These are phyloP conservation scores for Papilio helenus DNA, from an alignment of 1,140 invertebrate genomes.

Conservation along the genomic window DNA sequence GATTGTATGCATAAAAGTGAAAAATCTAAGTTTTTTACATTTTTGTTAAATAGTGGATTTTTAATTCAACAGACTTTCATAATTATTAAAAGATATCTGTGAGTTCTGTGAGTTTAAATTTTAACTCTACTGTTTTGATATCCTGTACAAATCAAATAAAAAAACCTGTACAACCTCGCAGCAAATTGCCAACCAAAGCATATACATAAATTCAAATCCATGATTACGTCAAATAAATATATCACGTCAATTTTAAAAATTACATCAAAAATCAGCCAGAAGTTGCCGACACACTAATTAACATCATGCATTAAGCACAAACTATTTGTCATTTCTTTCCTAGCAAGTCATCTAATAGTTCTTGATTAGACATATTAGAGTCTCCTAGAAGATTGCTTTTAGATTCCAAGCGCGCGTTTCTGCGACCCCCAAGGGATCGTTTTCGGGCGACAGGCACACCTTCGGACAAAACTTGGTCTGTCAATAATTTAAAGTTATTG, in stretches of 20 bases:
- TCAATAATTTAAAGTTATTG: constrained; percentile 75
- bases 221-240: constrained; percentile 23
- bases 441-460: constrained; percentile 55
- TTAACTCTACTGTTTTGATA: not conserved
- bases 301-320: constrained; percentile 27
- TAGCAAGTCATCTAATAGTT: constrained; percentile 70
- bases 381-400: constrained; percentile 66
- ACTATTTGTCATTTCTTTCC: constrained; percentile 74
- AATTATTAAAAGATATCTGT: not conserved
- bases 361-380: constrained; percentile 68
- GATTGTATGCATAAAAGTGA: too few species aligned
- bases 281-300: not conserved
- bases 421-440: constrained; percentile 63
- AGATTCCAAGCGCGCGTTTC: constrained; percentile 53
- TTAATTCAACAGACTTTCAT: not conserved
- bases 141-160: not conserved
- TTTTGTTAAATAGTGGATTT: not conserved
- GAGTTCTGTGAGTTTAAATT: not conserved
- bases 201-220: constrained; percentile 1
- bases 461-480: constrained; percentile 62
- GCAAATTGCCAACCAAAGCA: not conserved
- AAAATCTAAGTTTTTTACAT: too few species aligned
- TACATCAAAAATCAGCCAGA: not conserved
- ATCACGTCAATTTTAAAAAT: constrained; percentile 19
- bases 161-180: not conserved